These are phyloP conservation scores for Pegoplata infirma DNA, from an alignment of 2,888 invertebrate genomes.

Conservation along the genomic window DNA sequence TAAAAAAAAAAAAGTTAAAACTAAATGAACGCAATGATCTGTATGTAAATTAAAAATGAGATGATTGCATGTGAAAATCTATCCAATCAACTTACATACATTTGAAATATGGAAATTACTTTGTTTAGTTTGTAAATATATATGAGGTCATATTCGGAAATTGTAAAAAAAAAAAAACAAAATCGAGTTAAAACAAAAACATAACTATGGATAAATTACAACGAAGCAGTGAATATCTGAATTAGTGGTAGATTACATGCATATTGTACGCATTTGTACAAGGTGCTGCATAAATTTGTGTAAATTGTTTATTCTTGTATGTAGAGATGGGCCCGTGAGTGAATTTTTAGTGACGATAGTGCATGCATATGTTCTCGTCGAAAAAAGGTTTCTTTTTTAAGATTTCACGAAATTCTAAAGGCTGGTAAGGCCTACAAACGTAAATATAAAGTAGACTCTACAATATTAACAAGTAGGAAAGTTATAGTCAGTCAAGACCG, in stretches of 20 bases:
- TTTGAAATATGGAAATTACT: slow-evolving; percentile 22
- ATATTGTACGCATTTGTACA: slow-evolving; percentile 5
- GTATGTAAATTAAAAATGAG: slow-evolving; percentile 4
- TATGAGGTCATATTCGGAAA: slow-evolving; percentile 26
- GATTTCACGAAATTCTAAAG: too few relatives aligned
- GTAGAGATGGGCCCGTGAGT: too few relatives aligned
- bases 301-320: too few relatives aligned
- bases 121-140: slow-evolving; percentile 12
- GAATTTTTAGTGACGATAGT: too few relatives aligned
- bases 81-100: slow-evolving; percentile 5
- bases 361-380: too few relatives aligned
- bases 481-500: too few relatives aligned
- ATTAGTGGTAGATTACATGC: slow-evolving; percentile 3
- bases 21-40: neutral
- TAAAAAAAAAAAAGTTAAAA: too few relatives aligned
- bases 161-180: neutral
- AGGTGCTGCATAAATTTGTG: slow-evolving; percentile 2
- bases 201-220: neutral
- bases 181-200: neutral
- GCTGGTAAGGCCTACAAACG: too few relatives aligned
- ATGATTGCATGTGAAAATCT: slow-evolving; percentile 35
- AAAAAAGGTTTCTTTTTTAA: too few relatives aligned
- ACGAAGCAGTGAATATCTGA: neutral
- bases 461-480: too few relatives aligned
- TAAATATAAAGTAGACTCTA: too few relatives aligned